Evolutionary conservation across 2,113 vertebrate species (phyloP).

Genomic region (Halichoerus grypus): DNA sequence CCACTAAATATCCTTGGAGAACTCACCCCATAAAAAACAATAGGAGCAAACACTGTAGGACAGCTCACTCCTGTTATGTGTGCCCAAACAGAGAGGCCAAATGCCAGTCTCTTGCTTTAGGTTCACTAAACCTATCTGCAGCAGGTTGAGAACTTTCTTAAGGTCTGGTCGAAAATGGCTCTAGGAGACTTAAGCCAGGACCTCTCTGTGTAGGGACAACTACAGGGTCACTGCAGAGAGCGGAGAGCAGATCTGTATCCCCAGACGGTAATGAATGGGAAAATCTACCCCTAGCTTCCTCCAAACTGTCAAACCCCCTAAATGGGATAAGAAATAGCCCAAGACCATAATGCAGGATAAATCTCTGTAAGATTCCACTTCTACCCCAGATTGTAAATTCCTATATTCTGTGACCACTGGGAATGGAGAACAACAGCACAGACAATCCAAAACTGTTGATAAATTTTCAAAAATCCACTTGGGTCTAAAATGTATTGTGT

Average conservation of each 20-base stretch:
- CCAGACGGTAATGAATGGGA: background rate
- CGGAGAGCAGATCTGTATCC: background rate
- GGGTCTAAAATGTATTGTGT: background rate
- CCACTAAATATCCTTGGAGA: no score
- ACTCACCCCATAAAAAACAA: no score
- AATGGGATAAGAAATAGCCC: no score
- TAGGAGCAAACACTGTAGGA: background rate
- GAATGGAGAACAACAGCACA: background rate
- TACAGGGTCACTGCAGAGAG: background rate
- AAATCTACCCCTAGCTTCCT: no score
- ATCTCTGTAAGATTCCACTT: no score
- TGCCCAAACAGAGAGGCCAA: no score
- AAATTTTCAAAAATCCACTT: background rate
- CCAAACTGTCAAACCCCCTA: no score
- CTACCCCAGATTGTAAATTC: no score
- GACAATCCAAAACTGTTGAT: background rate
- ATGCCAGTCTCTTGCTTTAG: no score
- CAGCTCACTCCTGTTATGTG: no score
- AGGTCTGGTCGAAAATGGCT: background rate
- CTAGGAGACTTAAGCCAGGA: background rate
- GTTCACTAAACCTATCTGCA: background rate
- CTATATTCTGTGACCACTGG: no score
- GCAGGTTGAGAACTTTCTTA: background rate
- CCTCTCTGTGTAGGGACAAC: background rate
- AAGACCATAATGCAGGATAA: no score